A percentile compares a stretch with the other conserved stretches of the same genome.
These are phyloP conservation scores for Danio choprae DNA, from an alignment of 2,797 vertebrate genomes.

Conservation along the genomic window DNA sequence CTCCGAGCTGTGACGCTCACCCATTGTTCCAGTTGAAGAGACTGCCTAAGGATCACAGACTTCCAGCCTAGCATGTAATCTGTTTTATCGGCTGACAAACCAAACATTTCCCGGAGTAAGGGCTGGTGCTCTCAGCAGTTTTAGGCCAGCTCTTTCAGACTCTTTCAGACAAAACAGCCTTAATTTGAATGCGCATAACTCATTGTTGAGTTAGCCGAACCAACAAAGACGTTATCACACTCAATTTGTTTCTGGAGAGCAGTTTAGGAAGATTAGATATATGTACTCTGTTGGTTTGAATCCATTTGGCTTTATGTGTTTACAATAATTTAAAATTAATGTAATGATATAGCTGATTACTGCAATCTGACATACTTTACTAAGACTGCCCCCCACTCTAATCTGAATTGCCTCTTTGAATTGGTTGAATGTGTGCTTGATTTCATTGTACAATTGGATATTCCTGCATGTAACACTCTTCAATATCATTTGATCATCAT, in stretches of 20 bases:
- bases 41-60: slow-evolving; percentile 38
- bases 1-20: slow-evolving; percentile 24
- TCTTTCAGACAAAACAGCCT: slow-evolving; percentile 15
- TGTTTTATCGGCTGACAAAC: slow-evolving; percentile 44
- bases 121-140: slow-evolving; percentile 4
- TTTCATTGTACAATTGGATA: slow-evolving; percentile 2
- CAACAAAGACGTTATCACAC: background rate
- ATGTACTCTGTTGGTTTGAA: background rate
- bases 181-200: background rate
- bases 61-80: slow-evolving; percentile 45
- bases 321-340: background rate
- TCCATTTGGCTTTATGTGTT: background rate
- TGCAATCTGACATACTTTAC: background rate
- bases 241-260: slow-evolving; percentile 6
- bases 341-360: background rate
- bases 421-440: background rate
- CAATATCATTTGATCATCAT: background rate
- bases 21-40: slow-evolving; percentile 40
- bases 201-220: background rate
- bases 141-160: background rate
- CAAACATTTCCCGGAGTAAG: slow-evolving; percentile 18
- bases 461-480: background rate
- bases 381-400: background rate
- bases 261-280: background rate
- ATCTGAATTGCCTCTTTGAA: background rate